Base-by-base conservation (phyloP, 2,113 vertebrate species). In the Hyaena hyaena region DNA sequence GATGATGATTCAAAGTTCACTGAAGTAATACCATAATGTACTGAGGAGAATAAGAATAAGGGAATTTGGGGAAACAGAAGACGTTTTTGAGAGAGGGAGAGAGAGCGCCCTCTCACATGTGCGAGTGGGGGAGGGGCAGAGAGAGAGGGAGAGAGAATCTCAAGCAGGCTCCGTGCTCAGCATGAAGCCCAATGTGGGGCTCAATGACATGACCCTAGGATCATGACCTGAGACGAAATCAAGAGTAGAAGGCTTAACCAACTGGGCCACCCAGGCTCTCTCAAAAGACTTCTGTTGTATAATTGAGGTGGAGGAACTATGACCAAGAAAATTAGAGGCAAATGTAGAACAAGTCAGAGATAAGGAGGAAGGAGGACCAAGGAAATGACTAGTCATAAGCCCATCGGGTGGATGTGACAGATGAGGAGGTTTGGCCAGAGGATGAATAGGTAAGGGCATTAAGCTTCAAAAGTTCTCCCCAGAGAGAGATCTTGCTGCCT, bases 11-110 rank as follows among this genome's bases (percentile, higher is more conserved):
- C 7, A 4, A 63, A 15, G 58, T 6, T 26, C 48, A 0, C 0
- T 43, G 15, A 0, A 87, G 0, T 0, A 90, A 5, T 0, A 28
- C 0, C 0, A 1, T 7, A 2, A 33, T 3, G 3, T 77, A 4
- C 73, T 73, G 66, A 50, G 43, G n/a, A 43, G 17, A 21, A 3
- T 4, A 68, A 90, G 77, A 83, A 85, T 4, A 76, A 50, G 50
- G 63, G 71, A 28, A 48, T 61, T 77, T 77, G 16, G 73, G 69
- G 4, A 93, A 74, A 61, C n/a, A 63, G 53, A 82, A 86, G 35
- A 63, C 8, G 1, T 23, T 61, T 61, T 8, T 8, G 58, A 24
- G 58, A 61, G 55, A 50, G 12, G 11, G 50, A 50, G 16, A 23
- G 55, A 61, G 58, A 61, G 58, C 23, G 58, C 2, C 5, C 17